phyloP scores from a whole-genome alignment of 2,797 vertebrate genomes.

The Ptychobarbus kaznakovi region DNA sequence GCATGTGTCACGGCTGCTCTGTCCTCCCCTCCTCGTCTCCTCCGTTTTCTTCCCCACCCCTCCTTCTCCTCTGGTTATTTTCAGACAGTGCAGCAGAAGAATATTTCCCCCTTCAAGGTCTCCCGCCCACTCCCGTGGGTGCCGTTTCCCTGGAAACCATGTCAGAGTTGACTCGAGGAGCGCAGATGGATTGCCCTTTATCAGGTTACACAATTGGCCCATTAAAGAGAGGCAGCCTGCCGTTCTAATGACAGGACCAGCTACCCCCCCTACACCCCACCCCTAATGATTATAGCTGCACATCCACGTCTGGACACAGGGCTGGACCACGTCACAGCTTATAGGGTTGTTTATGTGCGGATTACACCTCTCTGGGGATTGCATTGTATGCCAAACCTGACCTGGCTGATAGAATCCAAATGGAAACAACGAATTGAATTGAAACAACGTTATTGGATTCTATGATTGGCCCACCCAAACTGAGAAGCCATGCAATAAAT shows the following conservation, averaged over 20 bases:
- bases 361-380: constrained; percentile 33
- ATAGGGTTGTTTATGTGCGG: constrained; percentile 32
- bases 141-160: constrained; percentile 84
- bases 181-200: constrained; percentile 85
- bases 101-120: constrained; percentile 78
- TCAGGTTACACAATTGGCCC: constrained; percentile 80
- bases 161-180: constrained; percentile 82
- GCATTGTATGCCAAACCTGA: constrained; percentile 30
- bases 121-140: constrained; percentile 73
- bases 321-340: constrained; percentile 10
- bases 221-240: constrained; percentile 72
- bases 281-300: constrained; percentile 37
- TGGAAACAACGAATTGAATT: constrained; percentile 23
- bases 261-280: constrained; percentile 19
- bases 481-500: neutral
- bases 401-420: constrained; percentile 42
- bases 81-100: constrained; percentile 75
- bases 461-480: neutral
- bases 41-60: constrained; percentile 61
- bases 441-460: constrained; percentile 5
- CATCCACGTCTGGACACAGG: constrained; percentile 27
- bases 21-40: constrained; percentile 48
- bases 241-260: constrained; percentile 58
- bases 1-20: constrained; percentile 61
- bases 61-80: constrained; percentile 53